These are phyloP conservation scores for Acestrorhynchus altus DNA, from an alignment of 2,797 vertebrate species.

Conservation along the genomic window DNA sequence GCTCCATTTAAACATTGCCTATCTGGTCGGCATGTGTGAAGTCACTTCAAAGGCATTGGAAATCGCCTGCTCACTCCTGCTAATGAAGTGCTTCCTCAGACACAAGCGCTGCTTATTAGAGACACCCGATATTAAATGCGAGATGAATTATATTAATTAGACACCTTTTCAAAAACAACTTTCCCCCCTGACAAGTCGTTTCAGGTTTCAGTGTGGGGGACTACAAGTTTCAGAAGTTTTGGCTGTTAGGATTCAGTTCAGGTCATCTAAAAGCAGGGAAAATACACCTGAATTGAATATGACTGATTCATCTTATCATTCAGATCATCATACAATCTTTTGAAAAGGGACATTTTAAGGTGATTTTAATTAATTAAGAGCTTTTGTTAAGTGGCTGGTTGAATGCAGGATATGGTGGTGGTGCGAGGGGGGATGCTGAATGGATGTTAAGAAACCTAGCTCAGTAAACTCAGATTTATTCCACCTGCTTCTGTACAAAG, in stretches of 20 bases:
- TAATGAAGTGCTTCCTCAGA: conserved; percentile 75
- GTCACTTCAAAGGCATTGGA: conserved; percentile 79
- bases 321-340: background rate
- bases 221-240: background rate
- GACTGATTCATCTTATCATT: background rate
- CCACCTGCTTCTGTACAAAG: conserved; percentile 51
- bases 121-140: conserved; percentile 75
- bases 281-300: background rate
- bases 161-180: conserved; percentile 31
- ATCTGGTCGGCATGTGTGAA: conserved; percentile 72
- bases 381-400: background rate
- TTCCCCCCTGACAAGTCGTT: background rate
- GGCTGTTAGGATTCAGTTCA: background rate
- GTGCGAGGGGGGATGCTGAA: no score
- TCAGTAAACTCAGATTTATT: background rate
- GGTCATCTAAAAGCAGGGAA: background rate
- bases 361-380: background rate
- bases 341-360: background rate
- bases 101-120: conserved; percentile 75
- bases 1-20: conserved; percentile 75
- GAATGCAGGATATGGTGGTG: background rate
- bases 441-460: background rate
- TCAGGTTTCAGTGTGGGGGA: conserved; percentile 11
- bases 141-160: conserved; percentile 71
- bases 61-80: conserved; percentile 68